Evolutionary conservation across 2,888 invertebrate genomes (phyloP), one percentile per base, ranked within the genome.

Genomic region (Leucophora obtusa): DNA sequence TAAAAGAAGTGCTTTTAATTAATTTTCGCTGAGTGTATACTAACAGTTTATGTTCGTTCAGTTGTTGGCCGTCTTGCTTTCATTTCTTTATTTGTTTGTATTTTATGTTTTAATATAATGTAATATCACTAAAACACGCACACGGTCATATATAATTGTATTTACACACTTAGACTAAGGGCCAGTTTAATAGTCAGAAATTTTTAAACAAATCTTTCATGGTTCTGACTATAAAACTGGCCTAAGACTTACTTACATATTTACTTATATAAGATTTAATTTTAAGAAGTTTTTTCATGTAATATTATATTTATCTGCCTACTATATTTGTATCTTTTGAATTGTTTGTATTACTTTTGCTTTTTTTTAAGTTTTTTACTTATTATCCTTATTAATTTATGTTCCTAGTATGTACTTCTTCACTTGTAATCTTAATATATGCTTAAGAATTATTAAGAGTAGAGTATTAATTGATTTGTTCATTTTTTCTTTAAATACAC

Each of bases 301-400:
- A 24, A 38, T 21, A 17, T 24, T 58, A 56, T 47, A 51, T 59
- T 58, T 24, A 28, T 17, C 10, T 60, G 0, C 11, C n/a, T 70
- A 15, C 33, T 18, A 50, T 51, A 17, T 58, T 50, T 43, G 51
- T 53, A 56, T 69, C 24, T 5, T 65, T 63, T n/a, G 56, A 33
- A 15, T 59, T 68, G 15, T 53, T 74, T 58, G 6, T 59, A 50
- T 62, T 63, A 17, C 43, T 50, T 33, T 51, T 7, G n/a, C 3
- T 28, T 58, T 33, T 54, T n/a, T 18, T 59, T 59, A 58, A 54
- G 2, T 56, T 15, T 51, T 51, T 15, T 51, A 51, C 14, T 51
- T 14, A 50, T 56, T 38, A 73, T 73, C 38, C 65, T 73, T 47
- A 47, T 65, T 73, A 73, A 38, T 68, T 66, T 66, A 51, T 68